Evolutionary conservation across 2,113 vertebrate genomes (phyloP).

Genomic region (Hucho hucho): DNA sequence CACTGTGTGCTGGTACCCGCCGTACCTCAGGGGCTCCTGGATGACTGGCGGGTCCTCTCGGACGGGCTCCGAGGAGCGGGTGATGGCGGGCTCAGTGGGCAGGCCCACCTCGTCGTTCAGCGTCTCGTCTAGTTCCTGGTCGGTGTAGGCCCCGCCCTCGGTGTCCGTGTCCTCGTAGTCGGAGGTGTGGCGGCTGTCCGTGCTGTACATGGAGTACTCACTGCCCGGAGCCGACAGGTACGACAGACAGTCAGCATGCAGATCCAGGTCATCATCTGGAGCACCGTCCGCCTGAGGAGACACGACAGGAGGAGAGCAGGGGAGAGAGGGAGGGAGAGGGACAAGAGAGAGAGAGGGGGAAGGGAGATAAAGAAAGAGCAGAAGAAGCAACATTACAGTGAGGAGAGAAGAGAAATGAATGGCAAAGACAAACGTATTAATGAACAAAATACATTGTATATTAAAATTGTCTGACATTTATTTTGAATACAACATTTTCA

Average conservation of each 20-base stretch:
- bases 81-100: constrained; percentile 92
- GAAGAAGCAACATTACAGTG: neutral
- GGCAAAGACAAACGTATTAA: neutral
- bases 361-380: neutral
- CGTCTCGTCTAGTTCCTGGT: constrained; percentile 98
- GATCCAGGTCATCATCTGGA: constrained; percentile 94
- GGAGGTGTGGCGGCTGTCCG: constrained; percentile 98
- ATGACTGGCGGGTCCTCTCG: constrained; percentile 91
- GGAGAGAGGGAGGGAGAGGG: neutral
- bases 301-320: neutral
- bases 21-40: constrained; percentile 84
- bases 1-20: constrained; percentile 75
- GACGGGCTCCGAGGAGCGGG: constrained; percentile 96
- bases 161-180: constrained; percentile 99
- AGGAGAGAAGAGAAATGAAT: neutral
- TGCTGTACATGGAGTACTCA: constrained; percentile 99
- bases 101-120: constrained; percentile 94
- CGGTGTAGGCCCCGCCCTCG: constrained; percentile 97
- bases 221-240: constrained; percentile 98
- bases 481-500: too few species aligned
- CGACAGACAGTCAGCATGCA: constrained; percentile 97
- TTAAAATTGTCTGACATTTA: neutral
- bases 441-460: neutral
- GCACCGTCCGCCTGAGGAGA: constrained; percentile 89
- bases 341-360: neutral